Conservation (phyloP, 2,113 vertebrate genomes). For the Zootoca vivipara region DNA sequence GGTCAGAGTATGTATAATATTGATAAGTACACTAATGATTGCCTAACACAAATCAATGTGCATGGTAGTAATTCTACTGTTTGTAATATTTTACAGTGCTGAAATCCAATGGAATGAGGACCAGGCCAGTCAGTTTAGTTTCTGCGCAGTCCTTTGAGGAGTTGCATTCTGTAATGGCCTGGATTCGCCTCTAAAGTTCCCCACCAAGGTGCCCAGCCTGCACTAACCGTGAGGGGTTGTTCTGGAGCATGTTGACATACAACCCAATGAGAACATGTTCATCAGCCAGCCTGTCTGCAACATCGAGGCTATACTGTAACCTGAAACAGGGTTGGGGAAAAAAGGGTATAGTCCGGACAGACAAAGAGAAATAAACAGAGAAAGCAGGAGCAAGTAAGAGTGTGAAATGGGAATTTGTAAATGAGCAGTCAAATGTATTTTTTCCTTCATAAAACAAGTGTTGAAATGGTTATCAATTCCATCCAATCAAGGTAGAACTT, state of each 20-base stretch:
- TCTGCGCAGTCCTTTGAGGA: slow-evolving; percentile 30
- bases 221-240: slow-evolving; percentile 94
- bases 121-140: background rate
- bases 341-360: slow-evolving; percentile 56
- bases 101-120: slow-evolving; percentile 30
- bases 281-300: slow-evolving; percentile 97
- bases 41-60: background rate
- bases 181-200: slow-evolving; percentile 33
- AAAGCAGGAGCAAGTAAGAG: slow-evolving; percentile 62
- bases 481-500: slow-evolving; percentile 12
- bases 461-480: slow-evolving; percentile 35
- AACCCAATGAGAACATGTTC: slow-evolving; percentile 98
- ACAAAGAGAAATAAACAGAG: slow-evolving; percentile 63
- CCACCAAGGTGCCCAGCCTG: slow-evolving; percentile 75
- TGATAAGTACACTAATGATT: background rate
- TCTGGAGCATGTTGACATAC: slow-evolving; percentile 97
- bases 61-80: background rate
- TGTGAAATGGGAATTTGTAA: slow-evolving; percentile 58
- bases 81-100: slow-evolving; percentile 1
- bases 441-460: slow-evolving; percentile 8
- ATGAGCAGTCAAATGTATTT: slow-evolving; percentile 22
- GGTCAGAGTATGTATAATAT: background rate
- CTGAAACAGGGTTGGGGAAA: slow-evolving; percentile 81
- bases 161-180: slow-evolving; percentile 11
- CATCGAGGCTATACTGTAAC: slow-evolving; percentile 95